Conservation (phyloP, 2,888 invertebrate genomes). For the Catocala sponsa region DNA sequence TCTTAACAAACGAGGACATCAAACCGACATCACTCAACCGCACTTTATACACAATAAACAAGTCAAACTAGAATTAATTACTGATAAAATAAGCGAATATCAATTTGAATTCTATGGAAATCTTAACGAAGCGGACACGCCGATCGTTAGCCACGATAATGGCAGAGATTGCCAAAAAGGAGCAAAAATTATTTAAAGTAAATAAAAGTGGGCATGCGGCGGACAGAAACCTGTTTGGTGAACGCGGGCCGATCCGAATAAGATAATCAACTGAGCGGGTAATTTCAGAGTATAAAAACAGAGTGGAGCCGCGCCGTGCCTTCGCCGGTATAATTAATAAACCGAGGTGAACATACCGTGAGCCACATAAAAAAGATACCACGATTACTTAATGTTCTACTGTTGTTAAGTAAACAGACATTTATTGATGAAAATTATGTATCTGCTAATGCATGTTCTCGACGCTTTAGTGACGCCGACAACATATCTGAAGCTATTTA, state of each 20-base stretch:
- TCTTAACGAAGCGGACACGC: constrained; percentile 78
- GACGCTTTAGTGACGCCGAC: constrained; percentile 11
- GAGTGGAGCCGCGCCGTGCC: constrained; percentile 61
- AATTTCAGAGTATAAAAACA: constrained; percentile 80
- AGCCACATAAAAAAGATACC: constrained; percentile 52
- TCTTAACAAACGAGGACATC: constrained; percentile 83
- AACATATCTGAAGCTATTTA: constrained; percentile 2
- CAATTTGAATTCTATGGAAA: constrained; percentile 79
- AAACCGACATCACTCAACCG: constrained; percentile 67
- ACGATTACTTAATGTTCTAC: constrained; percentile 57
- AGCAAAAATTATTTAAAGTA: constrained; percentile 85
- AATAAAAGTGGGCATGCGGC: constrained; percentile 83
- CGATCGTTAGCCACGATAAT: constrained; percentile 85
- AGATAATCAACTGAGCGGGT: constrained; percentile 82
- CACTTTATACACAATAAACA: constrained; percentile 74
- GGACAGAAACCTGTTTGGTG: constrained; percentile 74
- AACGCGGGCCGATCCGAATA: constrained; percentile 75
- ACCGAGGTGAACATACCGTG: constrained; percentile 62
- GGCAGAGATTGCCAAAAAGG: constrained; percentile 83
- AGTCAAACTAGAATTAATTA: constrained; percentile 68
- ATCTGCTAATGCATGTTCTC: constrained; percentile 9
- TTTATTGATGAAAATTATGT: constrained; percentile 46
- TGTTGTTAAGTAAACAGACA: constrained; percentile 52
- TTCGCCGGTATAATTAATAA: constrained; percentile 77
- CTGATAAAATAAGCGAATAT: constrained; percentile 71